Evolutionary conservation across 2,797 vertebrate species (phyloP), one percentile per base, ranked within the genome.

Genomic region (Bradypus variegatus): DNA sequence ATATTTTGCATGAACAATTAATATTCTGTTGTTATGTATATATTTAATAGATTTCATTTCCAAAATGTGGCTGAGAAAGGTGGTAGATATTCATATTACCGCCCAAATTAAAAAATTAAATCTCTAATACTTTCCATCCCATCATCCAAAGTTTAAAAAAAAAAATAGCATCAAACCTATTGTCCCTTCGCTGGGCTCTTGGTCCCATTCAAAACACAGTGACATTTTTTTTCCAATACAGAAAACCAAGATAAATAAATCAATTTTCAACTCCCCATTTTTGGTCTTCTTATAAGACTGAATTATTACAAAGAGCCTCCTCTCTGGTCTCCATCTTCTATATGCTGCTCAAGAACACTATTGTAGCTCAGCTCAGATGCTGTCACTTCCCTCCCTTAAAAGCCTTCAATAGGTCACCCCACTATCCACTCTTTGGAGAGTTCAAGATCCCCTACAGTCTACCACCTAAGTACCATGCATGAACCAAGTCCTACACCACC

Each of bases 21-120:
- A 60, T 53, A 29, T 85, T 89, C 79, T 93, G 92, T 50, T 90
- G 77, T 86, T 85, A 65, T 0, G 2, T 16, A 50, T 73, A 82
- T n/a, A 82, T 91, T 90, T 48, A 86, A 89, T 3, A 96, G 85
- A 94, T 90, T 84, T 88, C 11, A 1, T 0, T 85, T 53, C 91
- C 94, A 96, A 95, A 96, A 93, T 83, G 8, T 55, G 36, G 82
- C 65, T 62, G n/a, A n/a, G n/a, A n/a, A n/a, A 92, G 50, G 67
- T 89, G 80, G 72, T 0, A 94, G 69, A 94, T 95, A 90, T 64
- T 86, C 84, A 16, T 45, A 33, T 72, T 93, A 75, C 67, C 72
- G 91, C 48, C 86, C 72, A 92, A 93, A 94, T 72, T 91, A 84
- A 91, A 94, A 95, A 10, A 69, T 92, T 84, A 93, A 91, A 94